Percentiles rank a stretch among this genome's conserved stretches.
Conservation (phyloP, 2,888 invertebrate genomes). For the Rhagium mordax region DNA sequence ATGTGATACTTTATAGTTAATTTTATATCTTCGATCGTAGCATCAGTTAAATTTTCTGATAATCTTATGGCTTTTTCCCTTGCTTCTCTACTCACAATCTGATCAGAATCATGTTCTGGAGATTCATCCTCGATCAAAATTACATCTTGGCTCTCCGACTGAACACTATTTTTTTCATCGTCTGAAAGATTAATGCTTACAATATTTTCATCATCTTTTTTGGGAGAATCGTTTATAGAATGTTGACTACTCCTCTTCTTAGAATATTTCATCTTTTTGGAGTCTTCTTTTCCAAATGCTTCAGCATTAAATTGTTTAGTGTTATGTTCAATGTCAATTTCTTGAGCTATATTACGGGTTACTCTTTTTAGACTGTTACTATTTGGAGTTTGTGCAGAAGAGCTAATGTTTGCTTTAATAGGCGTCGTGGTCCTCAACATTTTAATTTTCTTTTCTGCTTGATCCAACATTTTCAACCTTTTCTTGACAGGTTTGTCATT, state of each 20-base stretch:
- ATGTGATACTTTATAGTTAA: neutral
- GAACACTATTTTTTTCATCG: neutral
- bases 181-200: neutral
- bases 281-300: neutral
- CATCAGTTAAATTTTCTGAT: neutral
- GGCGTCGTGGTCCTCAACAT: neutral
- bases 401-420: neutral
- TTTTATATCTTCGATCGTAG: neutral
- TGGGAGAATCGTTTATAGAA: neutral
- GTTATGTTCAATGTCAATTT: neutral
- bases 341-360: neutral
- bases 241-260: neutral
- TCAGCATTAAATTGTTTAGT: neutral
- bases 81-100: neutral
- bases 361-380: neutral
- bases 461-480: conserved; percentile 3
- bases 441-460: neutral
- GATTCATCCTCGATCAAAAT: neutral
- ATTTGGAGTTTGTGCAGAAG: neutral
- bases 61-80: neutral
- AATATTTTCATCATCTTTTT: neutral
- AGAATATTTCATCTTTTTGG: neutral
- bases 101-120: neutral
- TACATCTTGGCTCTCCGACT: neutral
- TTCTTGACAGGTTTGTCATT: neutral